Conservation (phyloP, 2,888 invertebrate genomes). For the Apodemia mormo region DNA sequence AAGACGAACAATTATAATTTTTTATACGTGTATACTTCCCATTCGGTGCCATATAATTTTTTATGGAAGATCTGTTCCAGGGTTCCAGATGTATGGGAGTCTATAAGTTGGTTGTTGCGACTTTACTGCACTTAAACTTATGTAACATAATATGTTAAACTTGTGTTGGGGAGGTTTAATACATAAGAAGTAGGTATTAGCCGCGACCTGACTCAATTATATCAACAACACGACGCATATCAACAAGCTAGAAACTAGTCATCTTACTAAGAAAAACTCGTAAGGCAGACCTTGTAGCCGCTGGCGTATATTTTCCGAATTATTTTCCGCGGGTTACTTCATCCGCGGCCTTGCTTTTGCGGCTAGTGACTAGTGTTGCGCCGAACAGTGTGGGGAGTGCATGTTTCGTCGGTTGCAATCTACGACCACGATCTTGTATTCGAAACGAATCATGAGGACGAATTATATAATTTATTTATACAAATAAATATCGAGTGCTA, state of each 20-base stretch:
- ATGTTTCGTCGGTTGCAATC: conserved; percentile 44
- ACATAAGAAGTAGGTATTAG: conserved; percentile 19
- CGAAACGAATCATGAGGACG: conserved; percentile 75
- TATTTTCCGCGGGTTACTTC: conserved; percentile 62
- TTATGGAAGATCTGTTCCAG: no score
- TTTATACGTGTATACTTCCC: no score
- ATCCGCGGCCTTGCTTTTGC: conserved; percentile 48
- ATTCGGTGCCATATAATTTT: no score
- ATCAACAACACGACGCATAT: conserved; percentile 22
- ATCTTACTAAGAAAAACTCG: conserved; percentile 55
- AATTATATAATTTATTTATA: conserved; percentile 58
- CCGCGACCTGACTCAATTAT: conserved; percentile 37
- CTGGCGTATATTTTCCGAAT: conserved; percentile 47
- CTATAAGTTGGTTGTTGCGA: no score
- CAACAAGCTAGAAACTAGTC: conserved; percentile 31
- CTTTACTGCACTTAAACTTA: no score
- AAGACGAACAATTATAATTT: no score
- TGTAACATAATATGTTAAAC: no score
- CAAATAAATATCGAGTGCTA: conserved; percentile 47
- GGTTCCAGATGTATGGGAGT: no score
- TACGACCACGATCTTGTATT: conserved; percentile 61
- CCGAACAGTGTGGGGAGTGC: conserved; percentile 48
- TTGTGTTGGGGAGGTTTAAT: no score
- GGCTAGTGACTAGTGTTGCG: conserved; percentile 59
- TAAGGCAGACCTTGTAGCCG: conserved; percentile 44